Conservation (phyloP, 1,140 invertebrate species). For the Drosophila carrolli region DNA sequence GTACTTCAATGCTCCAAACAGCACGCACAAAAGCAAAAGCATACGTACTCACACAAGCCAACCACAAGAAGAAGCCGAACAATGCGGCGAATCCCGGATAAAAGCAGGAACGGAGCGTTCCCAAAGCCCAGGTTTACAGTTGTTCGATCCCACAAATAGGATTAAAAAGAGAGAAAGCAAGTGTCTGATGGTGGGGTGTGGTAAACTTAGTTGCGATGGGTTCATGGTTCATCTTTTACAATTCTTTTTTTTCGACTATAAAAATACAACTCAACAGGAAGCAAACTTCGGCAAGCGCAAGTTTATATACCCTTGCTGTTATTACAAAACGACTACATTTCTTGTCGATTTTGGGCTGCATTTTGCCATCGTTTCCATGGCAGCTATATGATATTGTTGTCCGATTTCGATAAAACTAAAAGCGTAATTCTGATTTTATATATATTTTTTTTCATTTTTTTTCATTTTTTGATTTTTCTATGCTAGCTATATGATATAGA, state of each 20-base stretch:
- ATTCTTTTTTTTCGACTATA: conserved; percentile 25
- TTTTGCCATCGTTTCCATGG: too few species aligned
- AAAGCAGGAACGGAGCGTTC: conserved; percentile 30
- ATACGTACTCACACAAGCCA: conserved; percentile 37
- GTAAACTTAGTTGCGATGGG: conserved; percentile 2
- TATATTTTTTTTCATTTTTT: too few species aligned
- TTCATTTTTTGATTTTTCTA: too few species aligned
- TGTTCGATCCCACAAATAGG: conserved; percentile 66
- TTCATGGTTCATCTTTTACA: not conserved
- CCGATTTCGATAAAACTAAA: too few species aligned
- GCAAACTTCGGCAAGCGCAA: too few species aligned
- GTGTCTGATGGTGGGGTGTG: not conserved
- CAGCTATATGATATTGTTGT: too few species aligned
- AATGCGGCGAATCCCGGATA: conserved; percentile 1
- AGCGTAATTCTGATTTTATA: too few species aligned
- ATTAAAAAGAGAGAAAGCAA: conserved; percentile 39
- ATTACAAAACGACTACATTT: too few species aligned
- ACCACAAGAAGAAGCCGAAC: conserved; percentile 37
- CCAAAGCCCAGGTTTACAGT: conserved; percentile 69
- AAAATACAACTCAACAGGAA: conserved; percentile 58
- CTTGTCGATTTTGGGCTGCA: too few species aligned
- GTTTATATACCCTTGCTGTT: too few species aligned
- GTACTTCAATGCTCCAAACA: conserved; percentile 25
- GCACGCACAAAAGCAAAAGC: conserved; percentile 51
- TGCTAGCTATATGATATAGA: too few species aligned